Percentiles rank a stretch among this genome's conserved stretches.
phyloP scores from a whole-genome alignment of 2,888 invertebrate genomes.

The Eudasyphora cyanicolor region DNA sequence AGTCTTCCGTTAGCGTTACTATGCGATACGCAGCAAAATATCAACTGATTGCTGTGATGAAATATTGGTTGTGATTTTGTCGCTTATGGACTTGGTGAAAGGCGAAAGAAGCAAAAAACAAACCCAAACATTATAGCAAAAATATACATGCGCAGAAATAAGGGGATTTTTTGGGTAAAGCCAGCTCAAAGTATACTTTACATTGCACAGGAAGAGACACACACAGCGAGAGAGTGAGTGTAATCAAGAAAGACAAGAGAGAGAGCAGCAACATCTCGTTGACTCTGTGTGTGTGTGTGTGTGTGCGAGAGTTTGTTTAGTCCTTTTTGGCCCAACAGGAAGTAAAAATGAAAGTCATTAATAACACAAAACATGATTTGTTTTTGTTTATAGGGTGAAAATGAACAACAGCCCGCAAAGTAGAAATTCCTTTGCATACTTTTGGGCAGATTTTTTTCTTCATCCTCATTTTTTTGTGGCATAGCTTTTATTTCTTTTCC shows the following conservation, averaged over 20 bases:
- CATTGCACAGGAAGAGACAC: slow-evolving; percentile 45
- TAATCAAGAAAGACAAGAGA: background rate
- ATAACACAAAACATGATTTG: slow-evolving; percentile 59
- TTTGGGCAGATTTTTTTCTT: slow-evolving; percentile 35
- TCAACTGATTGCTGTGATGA: slow-evolving; percentile 74
- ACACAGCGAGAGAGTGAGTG: slow-evolving; percentile 13
- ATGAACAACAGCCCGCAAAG: slow-evolving; percentile 10
- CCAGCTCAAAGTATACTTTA: slow-evolving; percentile 42
- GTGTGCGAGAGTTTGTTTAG: slow-evolving; percentile 21
- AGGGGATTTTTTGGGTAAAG: slow-evolving; percentile 35
- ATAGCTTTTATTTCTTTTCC: background rate
- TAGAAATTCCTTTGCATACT: slow-evolving; percentile 58
- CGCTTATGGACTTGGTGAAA: too few species aligned
- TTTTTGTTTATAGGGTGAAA: slow-evolving; percentile 45
- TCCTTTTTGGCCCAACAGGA: slow-evolving; percentile 46
- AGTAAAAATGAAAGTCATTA: slow-evolving; percentile 66
- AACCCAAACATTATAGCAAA: slow-evolving; percentile 48
- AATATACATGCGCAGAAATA: slow-evolving; percentile 56
- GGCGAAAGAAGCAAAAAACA: too few species aligned
- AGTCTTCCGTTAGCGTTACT: slow-evolving; percentile 55
- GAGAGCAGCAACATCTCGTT: slow-evolving; percentile 35
- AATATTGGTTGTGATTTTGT: slow-evolving; percentile 76
- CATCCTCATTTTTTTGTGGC: background rate
- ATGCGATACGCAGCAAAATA: slow-evolving; percentile 79
- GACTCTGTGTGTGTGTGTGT: too few species aligned